Conservation (phyloP, 2,888 invertebrate species). For the Celastrina argiolus region DNA sequence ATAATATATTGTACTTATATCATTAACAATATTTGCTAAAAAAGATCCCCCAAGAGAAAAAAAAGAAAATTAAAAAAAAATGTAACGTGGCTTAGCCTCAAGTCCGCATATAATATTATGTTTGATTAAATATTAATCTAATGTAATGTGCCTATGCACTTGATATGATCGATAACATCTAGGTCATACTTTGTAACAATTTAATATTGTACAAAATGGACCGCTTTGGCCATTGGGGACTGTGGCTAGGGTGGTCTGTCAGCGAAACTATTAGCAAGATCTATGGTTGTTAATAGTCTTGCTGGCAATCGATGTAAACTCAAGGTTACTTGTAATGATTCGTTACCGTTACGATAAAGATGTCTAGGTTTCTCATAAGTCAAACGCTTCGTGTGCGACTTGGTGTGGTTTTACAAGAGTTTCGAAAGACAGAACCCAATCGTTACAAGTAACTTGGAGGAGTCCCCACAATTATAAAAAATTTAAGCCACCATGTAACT, state of each 20-base stretch:
- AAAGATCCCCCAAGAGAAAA: slow-evolving; percentile 56
- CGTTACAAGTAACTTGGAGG: slow-evolving; percentile 29
- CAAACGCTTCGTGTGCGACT: neutral
- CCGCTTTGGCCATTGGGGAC: slow-evolving; percentile 50
- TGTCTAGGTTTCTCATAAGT: neutral
- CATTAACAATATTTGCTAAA: slow-evolving; percentile 72
- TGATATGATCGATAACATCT: slow-evolving; percentile 42
- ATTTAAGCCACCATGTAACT: slow-evolving; percentile 49
- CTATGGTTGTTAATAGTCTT: neutral
- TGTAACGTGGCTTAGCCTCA: slow-evolving; percentile 54
- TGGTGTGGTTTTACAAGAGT: neutral
- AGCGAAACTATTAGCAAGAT: slow-evolving; percentile 10
- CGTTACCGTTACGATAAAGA: neutral
- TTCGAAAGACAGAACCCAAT: slow-evolving; percentile 13
- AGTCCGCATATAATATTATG: slow-evolving; percentile 71
- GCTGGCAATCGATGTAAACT: neutral
- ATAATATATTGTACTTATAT: slow-evolving; percentile 75
- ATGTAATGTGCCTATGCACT: slow-evolving; percentile 73
- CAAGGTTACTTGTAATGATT: slow-evolving; percentile 9
- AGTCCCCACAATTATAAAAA: slow-evolving; percentile 38
- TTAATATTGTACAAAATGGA: slow-evolving; percentile 46
- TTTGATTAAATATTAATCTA: slow-evolving; percentile 68
- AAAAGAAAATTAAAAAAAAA: slow-evolving; percentile 57
- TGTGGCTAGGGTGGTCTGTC: slow-evolving; percentile 45
- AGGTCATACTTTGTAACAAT: slow-evolving; percentile 44